Base-by-base conservation (phyloP, 2,113 vertebrate species). In the Haliaeetus leucogaster region DNA sequence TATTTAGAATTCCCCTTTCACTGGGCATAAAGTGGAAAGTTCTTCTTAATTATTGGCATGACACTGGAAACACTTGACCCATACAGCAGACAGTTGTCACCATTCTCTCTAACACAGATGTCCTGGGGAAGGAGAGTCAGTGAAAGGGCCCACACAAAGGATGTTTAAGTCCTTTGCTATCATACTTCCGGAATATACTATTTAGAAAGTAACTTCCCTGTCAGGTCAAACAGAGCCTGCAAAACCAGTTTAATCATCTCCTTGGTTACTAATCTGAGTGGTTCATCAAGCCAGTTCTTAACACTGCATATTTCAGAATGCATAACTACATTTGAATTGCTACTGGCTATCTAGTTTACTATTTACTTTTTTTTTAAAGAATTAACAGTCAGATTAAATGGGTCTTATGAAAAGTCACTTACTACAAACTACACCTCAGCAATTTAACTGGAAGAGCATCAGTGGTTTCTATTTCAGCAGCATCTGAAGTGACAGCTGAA, bases 171-270 rank as follows among this genome's bases (percentile, higher is more conserved):
- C 47, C 42, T 42, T 53, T 45, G 65, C 67, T 82, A 67, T 23
- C 74, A 38, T 8, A 80, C 74, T 94, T 85, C 71, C 62, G 88
- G 82, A 93, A 91, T 25, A 32, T n/a, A 43, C 36, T 80, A 47
- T 82, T 87, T 52, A 68, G 30, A 80, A 80, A 59, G 74, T 70
- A 90, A 90, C 86, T 92, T 92, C 71, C 72, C 72, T 74, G 45
- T 63, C 90, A 94, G 85, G 88, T 83, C 89, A 93, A 95, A 90
- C 63, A 77, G 77, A 96, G 96, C 95, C 90, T 96, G 95, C n/a
- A 92, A 95, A 97, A 97, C 93, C 93, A 94, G 97, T 97, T 97
- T 90, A 92, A 95, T 94, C 67, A 95, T 93, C 95, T 97, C 92
- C 92, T 90, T 86, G 47, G 88, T 86, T 92, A 96, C 90, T 89